Conservation (phyloP, 92 coral and sea anemone genomes). For the Phenganax stokvisi region DNA sequence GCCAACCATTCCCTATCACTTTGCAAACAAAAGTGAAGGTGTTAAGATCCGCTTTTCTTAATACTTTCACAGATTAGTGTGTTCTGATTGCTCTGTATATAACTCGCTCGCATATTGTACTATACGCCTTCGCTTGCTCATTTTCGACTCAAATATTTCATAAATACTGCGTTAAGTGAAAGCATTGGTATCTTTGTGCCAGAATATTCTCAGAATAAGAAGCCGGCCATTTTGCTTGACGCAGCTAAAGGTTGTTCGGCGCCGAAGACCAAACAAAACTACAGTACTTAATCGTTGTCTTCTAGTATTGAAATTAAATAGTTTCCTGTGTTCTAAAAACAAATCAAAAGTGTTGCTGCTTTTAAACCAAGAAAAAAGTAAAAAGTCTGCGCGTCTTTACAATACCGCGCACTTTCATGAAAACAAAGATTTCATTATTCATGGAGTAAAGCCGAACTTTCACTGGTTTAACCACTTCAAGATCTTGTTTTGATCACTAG, state of each 20-base stretch:
- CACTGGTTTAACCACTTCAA: no score
- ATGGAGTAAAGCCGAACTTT: no score
- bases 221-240: constrained; percentile 25
- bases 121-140: not conserved
- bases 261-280: constrained; percentile 24
- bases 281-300: not conserved
- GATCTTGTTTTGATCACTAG: no score
- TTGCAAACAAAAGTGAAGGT: constrained; percentile 43
- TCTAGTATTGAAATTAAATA: not conserved
- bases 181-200: not conserved
- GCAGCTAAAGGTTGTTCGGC: not conserved
- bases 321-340: constrained; percentile 5
- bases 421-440: no score
- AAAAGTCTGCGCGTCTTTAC: not conserved
- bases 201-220: not conserved
- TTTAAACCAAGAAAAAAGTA: not conserved
- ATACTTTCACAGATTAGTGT: constrained; percentile 42
- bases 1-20: constrained; percentile 41
- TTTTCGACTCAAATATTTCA: not conserved
- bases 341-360: constrained; percentile 2
- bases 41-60: constrained; percentile 45
- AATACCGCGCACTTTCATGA: no score
- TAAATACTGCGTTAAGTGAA: not conserved
- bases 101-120: constrained; percentile 14
- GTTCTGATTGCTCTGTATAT: constrained; percentile 25